Evolutionary conservation across 2,113 vertebrate species (phyloP).

Genomic region (Leuciscus idus): DNA sequence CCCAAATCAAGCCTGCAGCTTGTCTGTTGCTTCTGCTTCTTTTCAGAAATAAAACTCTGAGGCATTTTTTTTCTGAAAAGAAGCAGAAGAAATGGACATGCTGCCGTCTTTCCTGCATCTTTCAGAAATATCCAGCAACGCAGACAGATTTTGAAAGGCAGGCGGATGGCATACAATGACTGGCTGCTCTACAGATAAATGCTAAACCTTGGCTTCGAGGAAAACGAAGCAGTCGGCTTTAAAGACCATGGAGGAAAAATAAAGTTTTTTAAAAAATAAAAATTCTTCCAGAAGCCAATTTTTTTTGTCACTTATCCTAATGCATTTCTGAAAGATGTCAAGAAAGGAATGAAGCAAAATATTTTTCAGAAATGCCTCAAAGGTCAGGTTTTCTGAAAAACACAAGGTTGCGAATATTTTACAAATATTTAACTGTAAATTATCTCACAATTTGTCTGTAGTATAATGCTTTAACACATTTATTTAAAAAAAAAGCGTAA

Average conservation of each 20-base stretch:
- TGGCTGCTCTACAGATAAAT: constrained; percentile 35
- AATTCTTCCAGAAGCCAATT: neutral
- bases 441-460: too few relatives aligned
- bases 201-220: neutral
- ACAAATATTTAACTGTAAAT: too few relatives aligned
- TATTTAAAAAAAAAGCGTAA: neutral
- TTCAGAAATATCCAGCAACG: neutral
- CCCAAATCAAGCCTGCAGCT: neutral
- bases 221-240: neutral
- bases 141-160: constrained; percentile 9
- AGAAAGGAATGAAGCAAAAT: neutral
- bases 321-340: constrained; percentile 10
- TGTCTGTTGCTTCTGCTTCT: constrained; percentile 1
- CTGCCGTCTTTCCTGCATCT: neutral
- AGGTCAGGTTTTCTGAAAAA: constrained; percentile 4
- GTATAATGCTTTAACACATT: neutral
- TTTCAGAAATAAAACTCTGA: neutral
- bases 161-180: constrained; percentile 27
- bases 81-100: neutral
- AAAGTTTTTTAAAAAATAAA: too few relatives aligned
- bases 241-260: neutral
- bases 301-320: constrained; percentile 5
- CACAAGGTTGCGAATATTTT: neutral
- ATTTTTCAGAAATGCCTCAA: constrained; percentile 26
- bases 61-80: neutral